Evolutionary conservation across 2,797 vertebrate genomes (phyloP).

Genomic region (Vireo griseus): DNA sequence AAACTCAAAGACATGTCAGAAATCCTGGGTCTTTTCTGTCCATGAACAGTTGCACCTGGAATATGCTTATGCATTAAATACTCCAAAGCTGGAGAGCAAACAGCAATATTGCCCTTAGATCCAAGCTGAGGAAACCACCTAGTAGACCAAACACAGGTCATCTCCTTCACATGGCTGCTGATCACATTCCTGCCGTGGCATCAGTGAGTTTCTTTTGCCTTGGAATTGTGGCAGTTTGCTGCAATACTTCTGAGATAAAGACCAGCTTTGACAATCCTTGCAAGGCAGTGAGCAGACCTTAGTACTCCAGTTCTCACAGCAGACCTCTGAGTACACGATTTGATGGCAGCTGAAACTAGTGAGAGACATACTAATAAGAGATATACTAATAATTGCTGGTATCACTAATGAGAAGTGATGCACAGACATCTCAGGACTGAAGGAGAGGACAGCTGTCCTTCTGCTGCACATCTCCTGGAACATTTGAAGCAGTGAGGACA

Average conservation of each 20-base stretch:
- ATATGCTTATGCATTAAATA: background rate
- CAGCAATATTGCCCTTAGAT: background rate
- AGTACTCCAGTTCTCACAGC: fast-evolving
- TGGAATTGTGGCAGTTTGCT: background rate
- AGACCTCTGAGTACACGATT: background rate
- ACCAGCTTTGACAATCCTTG: background rate
- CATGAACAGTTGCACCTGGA: background rate
- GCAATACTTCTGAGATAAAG: background rate
- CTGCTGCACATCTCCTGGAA: background rate
- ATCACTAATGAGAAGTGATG: background rate
- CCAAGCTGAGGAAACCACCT: background rate
- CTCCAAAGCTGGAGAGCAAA: background rate
- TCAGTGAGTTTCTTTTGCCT: fast-evolving
- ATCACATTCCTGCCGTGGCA: background rate
- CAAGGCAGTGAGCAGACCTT: background rate
- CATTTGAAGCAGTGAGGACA: background rate
- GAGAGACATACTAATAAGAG: background rate
- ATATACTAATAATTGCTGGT: background rate
- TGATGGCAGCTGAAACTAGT: background rate
- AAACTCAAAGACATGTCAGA: background rate
- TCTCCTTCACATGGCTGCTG: background rate
- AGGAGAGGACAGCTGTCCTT: background rate
- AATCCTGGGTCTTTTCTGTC: background rate
- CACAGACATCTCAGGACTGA: background rate
- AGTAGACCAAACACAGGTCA: background rate